phyloP scores from a whole-genome alignment of 2,888 invertebrate species.

The Boloria euphrosyne region DNA sequence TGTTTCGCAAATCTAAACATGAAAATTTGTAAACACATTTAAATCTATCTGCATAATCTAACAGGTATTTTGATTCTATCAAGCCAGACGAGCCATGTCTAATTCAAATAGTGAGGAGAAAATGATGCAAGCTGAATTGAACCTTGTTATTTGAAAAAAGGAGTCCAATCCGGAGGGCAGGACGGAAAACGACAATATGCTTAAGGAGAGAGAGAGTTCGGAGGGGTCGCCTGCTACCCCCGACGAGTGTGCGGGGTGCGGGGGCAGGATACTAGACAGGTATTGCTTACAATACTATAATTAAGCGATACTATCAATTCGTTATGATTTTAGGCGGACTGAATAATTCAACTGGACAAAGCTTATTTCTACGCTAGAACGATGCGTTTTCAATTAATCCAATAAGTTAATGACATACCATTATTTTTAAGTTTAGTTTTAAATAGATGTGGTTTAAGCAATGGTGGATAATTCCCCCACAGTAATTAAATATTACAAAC shows the following conservation, averaged over 20 bases:
- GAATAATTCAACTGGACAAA: too few relatives aligned
- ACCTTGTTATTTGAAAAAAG: conserved; percentile 70
- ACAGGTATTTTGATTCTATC: conserved; percentile 5
- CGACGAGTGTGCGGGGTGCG: conserved; percentile 84
- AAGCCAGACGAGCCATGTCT: conserved; percentile 53
- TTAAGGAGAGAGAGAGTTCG: conserved; percentile 86
- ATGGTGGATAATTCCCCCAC: too few relatives aligned
- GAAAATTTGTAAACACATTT: neutral
- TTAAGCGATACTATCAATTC: too few relatives aligned
- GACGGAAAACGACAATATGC: conserved; percentile 76
- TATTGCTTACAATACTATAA: conserved; percentile 42
- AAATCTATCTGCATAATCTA: neutral
- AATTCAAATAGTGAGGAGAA: conserved; percentile 48
- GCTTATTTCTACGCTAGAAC: too few relatives aligned
- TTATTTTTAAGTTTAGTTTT: too few relatives aligned
- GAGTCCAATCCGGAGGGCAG: conserved; percentile 55
- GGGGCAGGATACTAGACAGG: conserved; percentile 84
- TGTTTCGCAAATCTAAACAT: neutral
- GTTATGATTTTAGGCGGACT: too few relatives aligned
- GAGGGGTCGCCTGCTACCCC: conserved; percentile 70
- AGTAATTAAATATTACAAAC: too few relatives aligned
- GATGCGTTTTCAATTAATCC: too few relatives aligned
- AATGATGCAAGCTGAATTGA: conserved; percentile 49
- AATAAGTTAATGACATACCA: too few relatives aligned
- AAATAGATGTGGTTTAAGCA: too few relatives aligned